Base-by-base conservation (phyloP, 2,888 invertebrate genomes). In the Zeuzera pyrina region DNA sequence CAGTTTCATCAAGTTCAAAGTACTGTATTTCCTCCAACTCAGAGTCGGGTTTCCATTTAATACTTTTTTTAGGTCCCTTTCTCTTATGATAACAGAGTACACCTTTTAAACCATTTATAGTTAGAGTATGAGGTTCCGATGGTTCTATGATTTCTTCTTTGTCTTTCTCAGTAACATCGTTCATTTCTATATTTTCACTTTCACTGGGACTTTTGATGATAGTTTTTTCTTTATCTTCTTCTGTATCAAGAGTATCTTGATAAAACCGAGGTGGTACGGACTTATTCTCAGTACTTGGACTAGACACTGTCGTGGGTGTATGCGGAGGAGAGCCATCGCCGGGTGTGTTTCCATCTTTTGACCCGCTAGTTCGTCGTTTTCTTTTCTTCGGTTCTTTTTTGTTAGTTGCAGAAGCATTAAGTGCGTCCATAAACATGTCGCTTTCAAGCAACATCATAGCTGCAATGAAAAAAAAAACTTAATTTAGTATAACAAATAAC, bases 1-100 rank as follows among this genome's bases (percentile, higher is more conserved):
- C 98, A 10, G 93, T 96, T 74, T 97, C 97, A 70, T 98, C 97
- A 46, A 97, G 77, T 68, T 97, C 97, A 69, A 98, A 98, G 72
- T 89, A 97, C 52, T 92, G 90, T 35, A 95, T 85, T 54, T 93
- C 90, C 50, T 92, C 92, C 16, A 98, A 78, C 44, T 91, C 88
- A 3, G 86, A 73, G 36, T 95, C 95, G 2, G 90, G 87, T 56
- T 91, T 91, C 91, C 95, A 97, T 57, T 89, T 89, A 3, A 93
- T 87, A 47, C 88, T 88, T 66, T 93, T 92, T 61, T 92, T 95
- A 2, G 91, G 91, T 2, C 91, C 92, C 63, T 89, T 91, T 44
- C 87, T 87, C 48, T 92, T 90, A 39, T 91, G 89, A 46, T 89
- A 85, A 49, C 91, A 85, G 5, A 94, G 77, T 13, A 92, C 92